phyloP scores from a whole-genome alignment of 2,888 invertebrate genomes.

The Leptura quadrifasciata region DNA sequence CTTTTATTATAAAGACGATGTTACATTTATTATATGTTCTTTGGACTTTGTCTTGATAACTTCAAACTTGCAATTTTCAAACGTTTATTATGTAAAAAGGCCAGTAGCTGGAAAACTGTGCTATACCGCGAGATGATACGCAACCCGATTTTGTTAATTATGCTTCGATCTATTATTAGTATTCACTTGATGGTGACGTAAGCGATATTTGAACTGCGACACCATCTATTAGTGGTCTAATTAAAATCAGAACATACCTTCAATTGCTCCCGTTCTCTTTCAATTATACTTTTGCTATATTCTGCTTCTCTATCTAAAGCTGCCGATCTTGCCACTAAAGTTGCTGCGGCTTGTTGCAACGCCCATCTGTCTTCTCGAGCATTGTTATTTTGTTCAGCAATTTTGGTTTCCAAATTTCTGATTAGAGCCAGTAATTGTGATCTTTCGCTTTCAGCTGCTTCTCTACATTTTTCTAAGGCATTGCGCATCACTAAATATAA shows the following conservation, averaged over 20 bases:
- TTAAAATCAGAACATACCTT: conserved; percentile 71
- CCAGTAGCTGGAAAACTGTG: no score
- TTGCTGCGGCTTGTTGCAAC: conserved; percentile 78
- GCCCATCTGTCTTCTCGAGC: conserved; percentile 67
- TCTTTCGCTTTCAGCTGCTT: conserved; percentile 77
- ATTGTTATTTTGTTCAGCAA: conserved; percentile 78
- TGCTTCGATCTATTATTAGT: no score
- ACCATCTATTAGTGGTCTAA: not conserved
- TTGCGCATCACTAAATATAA: conserved; percentile 75
- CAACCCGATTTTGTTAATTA: no score
- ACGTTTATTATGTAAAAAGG: no score
- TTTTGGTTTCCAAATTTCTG: conserved; percentile 76
- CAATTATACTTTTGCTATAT: conserved; percentile 76
- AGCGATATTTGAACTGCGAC: no score
- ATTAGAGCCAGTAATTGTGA: conserved; percentile 75
- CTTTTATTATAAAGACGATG: no score
- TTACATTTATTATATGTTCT: no score
- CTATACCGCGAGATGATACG: no score
- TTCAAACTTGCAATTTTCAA: no score
- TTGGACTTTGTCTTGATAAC: no score
- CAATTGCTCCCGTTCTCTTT: conserved; percentile 78
- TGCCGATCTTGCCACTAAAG: conserved; percentile 78
- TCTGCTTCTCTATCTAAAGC: conserved; percentile 79
- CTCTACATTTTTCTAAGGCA: conserved; percentile 76
- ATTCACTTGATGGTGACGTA: no score